A percentile compares a stretch with the other conserved stretches of the same genome.
These are phyloP conservation scores for Patagioenas fasciata DNA, from an alignment of 2,113 vertebrate species.

Conservation along the genomic window DNA sequence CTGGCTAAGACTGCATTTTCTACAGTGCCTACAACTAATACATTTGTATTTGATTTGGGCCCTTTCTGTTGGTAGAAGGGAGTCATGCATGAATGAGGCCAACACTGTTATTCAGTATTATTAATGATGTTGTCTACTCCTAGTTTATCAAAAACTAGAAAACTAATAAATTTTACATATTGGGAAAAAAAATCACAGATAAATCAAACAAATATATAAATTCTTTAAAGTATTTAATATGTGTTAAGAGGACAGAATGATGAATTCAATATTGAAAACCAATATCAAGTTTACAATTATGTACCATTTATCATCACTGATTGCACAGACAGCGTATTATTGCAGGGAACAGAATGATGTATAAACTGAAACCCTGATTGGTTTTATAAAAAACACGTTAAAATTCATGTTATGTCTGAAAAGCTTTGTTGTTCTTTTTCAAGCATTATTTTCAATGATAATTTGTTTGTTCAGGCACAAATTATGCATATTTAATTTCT, in stretches of 20 bases:
- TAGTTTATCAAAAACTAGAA: slow-evolving; percentile 78
- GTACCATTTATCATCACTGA: slow-evolving; percentile 80
- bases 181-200: slow-evolving; percentile 72
- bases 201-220: slow-evolving; percentile 80
- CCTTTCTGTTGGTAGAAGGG: slow-evolving; percentile 64
- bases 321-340: slow-evolving; percentile 71
- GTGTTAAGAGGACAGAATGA: slow-evolving; percentile 85
- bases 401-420: slow-evolving; percentile 66
- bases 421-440: slow-evolving; percentile 66
- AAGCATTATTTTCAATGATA: slow-evolving; percentile 70
- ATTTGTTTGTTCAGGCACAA: slow-evolving; percentile 71
- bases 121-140: slow-evolving; percentile 76
- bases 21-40: slow-evolving; percentile 28
- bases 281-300: slow-evolving; percentile 83
- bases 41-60: slow-evolving; percentile 70
- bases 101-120: slow-evolving; percentile 76
- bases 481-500: slow-evolving; percentile 72
- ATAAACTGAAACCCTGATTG: slow-evolving; percentile 71
- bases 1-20: slow-evolving; percentile 23
- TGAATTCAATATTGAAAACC: slow-evolving; percentile 85
- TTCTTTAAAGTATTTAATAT: slow-evolving; percentile 85
- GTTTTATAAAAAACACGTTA: slow-evolving; percentile 56
- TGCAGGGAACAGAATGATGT: slow-evolving; percentile 64
- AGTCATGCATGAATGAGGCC: slow-evolving; percentile 67
- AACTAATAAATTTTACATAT: slow-evolving; percentile 83